Conservation (phyloP, 2,888 invertebrate species). For the Mythimna vitellina region DNA sequence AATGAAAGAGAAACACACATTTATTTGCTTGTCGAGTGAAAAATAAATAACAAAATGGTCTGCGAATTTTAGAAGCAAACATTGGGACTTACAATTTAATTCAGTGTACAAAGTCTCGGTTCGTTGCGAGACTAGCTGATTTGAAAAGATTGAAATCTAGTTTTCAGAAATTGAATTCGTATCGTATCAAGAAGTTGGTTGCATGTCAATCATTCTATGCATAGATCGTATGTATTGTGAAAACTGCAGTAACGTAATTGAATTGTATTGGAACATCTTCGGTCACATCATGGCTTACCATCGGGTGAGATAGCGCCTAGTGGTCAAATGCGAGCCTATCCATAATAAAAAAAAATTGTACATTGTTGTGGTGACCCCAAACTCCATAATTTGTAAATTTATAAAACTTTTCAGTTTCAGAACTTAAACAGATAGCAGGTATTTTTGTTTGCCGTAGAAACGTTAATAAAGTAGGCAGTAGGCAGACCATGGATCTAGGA, state of each 20-base stretch:
- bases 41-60: neutral
- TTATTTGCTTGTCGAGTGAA: conserved; percentile 7
- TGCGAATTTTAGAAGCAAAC: conserved; percentile 1
- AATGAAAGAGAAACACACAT: neutral
- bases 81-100: conserved; percentile 1
- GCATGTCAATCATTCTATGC: conserved; percentile 5
- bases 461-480: too few relatives aligned
- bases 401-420: too few relatives aligned
- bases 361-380: too few relatives aligned
- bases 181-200: conserved; percentile 18
- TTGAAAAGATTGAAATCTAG: conserved; percentile 13
- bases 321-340: too few relatives aligned
- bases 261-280: neutral
- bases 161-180: conserved; percentile 27
- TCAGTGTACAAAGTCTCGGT: neutral
- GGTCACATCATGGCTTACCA: too few relatives aligned
- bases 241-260: neutral
- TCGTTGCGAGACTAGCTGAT: neutral
- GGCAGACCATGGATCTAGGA: too few relatives aligned
- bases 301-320: too few relatives aligned
- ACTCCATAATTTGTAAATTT: too few relatives aligned
- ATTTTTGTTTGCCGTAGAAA: too few relatives aligned
- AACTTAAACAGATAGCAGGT: too few relatives aligned
- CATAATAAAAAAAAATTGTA: too few relatives aligned
- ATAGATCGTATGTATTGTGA: neutral